These are phyloP conservation scores for Darevskia mixta DNA, from an alignment of 2,797 vertebrate genomes.

Conservation along the genomic window DNA sequence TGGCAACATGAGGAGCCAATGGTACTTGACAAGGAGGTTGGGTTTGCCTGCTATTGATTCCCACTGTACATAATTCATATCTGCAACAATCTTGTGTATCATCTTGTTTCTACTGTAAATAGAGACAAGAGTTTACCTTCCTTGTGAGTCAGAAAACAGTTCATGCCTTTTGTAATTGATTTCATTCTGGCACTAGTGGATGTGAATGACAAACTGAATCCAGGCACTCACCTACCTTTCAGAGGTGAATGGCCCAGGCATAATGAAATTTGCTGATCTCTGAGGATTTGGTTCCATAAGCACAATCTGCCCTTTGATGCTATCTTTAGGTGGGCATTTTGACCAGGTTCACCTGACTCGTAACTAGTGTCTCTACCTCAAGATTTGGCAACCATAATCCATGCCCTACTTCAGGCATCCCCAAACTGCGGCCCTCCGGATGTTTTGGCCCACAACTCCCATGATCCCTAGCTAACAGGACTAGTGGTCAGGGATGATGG, in stretches of 20 bases:
- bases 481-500: too few relatives aligned
- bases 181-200: neutral
- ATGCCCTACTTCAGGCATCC: neutral
- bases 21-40: neutral
- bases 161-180: neutral
- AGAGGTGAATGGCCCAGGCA: neutral
- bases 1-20: neutral
- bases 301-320: neutral
- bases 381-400: neutral
- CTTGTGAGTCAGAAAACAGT: neutral
- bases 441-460: too few relatives aligned
- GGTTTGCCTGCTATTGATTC: neutral
- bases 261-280: neutral
- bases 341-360: neutral
- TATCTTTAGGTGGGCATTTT: neutral
- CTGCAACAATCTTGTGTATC: neutral
- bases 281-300: neutral
- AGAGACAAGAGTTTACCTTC: neutral
- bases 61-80: neutral
- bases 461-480: too few relatives aligned
- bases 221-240: neutral
- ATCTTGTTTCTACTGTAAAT: neutral
- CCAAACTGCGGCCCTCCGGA: too few relatives aligned
- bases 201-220: neutral
- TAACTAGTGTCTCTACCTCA: neutral